A percentile compares a stretch with the other conserved stretches of the same genome.
phyloP scores from a whole-genome alignment of 1,140 invertebrate species.

The Watersipora subatra region DNA sequence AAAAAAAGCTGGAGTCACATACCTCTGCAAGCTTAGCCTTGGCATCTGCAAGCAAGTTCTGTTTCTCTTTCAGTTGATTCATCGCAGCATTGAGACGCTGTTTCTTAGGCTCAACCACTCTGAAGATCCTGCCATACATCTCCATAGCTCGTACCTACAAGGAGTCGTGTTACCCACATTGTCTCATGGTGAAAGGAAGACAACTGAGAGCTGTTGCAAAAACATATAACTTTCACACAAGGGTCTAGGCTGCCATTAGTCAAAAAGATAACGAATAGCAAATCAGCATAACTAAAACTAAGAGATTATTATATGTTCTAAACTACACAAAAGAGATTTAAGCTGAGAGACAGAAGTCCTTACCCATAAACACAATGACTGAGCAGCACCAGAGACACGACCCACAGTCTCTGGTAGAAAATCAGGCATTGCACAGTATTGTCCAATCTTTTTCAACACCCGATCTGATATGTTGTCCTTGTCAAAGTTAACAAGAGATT shows the following conservation, averaged over 20 bases:
- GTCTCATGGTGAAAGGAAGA: no score
- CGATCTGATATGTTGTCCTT: slow-evolving; percentile 72
- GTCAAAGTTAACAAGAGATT: slow-evolving; percentile 64
- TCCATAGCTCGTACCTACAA: slow-evolving; percentile 57
- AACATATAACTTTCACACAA: no score
- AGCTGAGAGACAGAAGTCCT: no score
- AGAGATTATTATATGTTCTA: no score
- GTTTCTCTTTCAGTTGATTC: slow-evolving; percentile 58
- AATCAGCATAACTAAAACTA: no score
- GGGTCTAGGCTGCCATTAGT: no score
- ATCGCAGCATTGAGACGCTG: slow-evolving; percentile 58
- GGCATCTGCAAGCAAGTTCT: slow-evolving; percentile 57
- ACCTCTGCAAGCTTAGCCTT: slow-evolving; percentile 54
- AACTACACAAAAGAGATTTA: no score
- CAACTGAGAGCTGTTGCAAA: no score
- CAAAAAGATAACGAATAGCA: no score
- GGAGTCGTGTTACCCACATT: no score
- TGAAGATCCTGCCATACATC: slow-evolving; percentile 70
- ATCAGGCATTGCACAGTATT: slow-evolving; percentile 63
- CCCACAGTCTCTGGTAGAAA: slow-evolving; percentile 66
- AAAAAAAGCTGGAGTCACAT: no score
- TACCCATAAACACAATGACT: slow-evolving; percentile 77
- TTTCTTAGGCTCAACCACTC: slow-evolving; percentile 67
- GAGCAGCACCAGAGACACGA: slow-evolving; percentile 53
- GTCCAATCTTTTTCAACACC: slow-evolving; percentile 60